These are phyloP conservation scores for Indicator indicator DNA, from an alignment of 2,113 vertebrate genomes.

Conservation along the genomic window DNA sequence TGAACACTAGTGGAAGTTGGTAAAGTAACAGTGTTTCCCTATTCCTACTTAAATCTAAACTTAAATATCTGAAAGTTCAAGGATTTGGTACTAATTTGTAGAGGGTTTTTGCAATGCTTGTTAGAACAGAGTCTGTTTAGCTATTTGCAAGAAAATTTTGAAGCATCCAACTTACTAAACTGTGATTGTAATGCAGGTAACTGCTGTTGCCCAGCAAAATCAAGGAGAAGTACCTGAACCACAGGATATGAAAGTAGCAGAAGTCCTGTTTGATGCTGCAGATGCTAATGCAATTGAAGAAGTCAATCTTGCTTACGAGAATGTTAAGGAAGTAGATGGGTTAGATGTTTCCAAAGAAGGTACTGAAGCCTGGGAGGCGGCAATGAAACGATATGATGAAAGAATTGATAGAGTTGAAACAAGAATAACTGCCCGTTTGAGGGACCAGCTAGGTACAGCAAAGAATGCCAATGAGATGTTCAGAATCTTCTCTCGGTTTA, in stretches of 20 bases:
- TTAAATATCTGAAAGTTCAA: background rate
- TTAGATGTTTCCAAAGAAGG: constrained; percentile 98
- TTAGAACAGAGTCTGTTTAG: background rate
- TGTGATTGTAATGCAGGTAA: constrained; percentile 80
- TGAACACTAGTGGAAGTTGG: background rate
- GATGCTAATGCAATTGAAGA: constrained; percentile 98
- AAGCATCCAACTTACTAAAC: background rate
- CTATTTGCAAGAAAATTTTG: background rate
- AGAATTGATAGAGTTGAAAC: constrained; percentile 97
- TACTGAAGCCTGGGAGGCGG: constrained; percentile 97
- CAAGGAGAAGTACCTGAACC: constrained; percentile 92
- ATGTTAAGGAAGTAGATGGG: constrained; percentile 97
- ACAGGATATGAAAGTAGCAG: constrained; percentile 94
- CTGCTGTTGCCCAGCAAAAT: constrained; percentile 92
- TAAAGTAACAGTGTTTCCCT: background rate
- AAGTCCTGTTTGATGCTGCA: constrained; percentile 96
- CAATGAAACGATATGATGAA: constrained; percentile 97
- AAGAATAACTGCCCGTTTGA: constrained; percentile 94
- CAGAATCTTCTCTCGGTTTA: constrained; percentile 97
- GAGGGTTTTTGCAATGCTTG: background rate
- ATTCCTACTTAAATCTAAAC: background rate
- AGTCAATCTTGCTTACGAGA: constrained; percentile 98
- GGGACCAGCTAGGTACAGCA: constrained; percentile 96
- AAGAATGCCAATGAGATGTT: constrained; percentile 99
- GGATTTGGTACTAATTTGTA: background rate